Evolutionary conservation across 1,140 invertebrate genomes (phyloP), one percentile per base, ranked within the genome.

Genomic region (Dreissena polymorpha): DNA sequence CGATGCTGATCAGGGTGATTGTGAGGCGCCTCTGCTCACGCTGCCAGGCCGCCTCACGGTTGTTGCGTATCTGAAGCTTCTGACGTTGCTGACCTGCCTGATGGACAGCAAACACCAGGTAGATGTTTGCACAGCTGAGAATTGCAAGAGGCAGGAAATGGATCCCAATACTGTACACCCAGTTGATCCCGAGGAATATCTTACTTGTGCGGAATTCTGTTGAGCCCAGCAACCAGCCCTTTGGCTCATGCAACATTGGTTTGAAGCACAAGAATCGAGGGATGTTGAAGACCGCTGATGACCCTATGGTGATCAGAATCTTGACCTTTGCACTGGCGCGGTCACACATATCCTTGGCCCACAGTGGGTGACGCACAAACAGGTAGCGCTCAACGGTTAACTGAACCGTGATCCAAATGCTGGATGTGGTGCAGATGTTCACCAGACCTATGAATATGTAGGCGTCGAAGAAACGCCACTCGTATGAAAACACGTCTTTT

Each of bases 371-470:
- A 13, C 85, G 81, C 16, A 92, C 89, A 87, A 90, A 89, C 39
- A 90, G 73, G 72, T 88, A 91, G 0, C 91, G 76, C 71, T 92
- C 91, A 23, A 92, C 88, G 57, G 91, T 92, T 64, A 92, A 71
- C 16, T 87, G 79, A 10, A 91, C 88, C 10, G 88, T 90, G 23
- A 92, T 89, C 88, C 88, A 89, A 0, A 91, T 86, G 65, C 89
- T 91, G 8, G 90, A 88, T 27, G 87, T 90, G 29, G 85, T 74
- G 72, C 90, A 91, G 2, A 92, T 85, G 86, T 91, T 91, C 13
- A 87, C 86, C 10, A 88, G 64, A 13, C 91, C 90, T 21, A 88
- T 84, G 73, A 88, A 91, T 57, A 91, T 82, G 77, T 90, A 85
- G 55, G 86, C 85, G 60, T 90, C 88, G 75, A 86, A 90, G 81